Base-by-base conservation (phyloP, 2,113 vertebrate genomes). In the Uria lomvia region DNA sequence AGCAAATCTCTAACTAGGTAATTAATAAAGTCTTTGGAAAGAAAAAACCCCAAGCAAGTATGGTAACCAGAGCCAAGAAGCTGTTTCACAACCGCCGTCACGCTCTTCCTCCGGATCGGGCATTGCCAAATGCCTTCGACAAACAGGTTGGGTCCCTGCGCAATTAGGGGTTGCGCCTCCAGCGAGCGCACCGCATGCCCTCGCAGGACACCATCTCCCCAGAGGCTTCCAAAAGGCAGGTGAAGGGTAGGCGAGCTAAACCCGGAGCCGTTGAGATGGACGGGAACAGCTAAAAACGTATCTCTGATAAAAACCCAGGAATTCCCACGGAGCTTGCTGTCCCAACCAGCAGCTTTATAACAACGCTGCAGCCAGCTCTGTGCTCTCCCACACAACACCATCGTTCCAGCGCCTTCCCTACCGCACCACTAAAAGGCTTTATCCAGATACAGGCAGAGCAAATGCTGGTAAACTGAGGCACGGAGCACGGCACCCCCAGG, bases 1-100 rank as follows among this genome's bases (percentile, higher is more conserved):
- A 76, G 87, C 66, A 80, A 81, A 88, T 56, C 95, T 59, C 78
- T 52, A 83, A 70, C 71, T 16, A 86, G 86, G 86, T 86, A 90
- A 97, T 86, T 91, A 96, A 71, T 27, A 81, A 93, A 93, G 84
- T 8, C 91, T 95, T 97, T 62, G 68, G 90, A 76, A 97, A 76
- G 71, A 71, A 32, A 74, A 36, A 34, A 89, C 11, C 78, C 60
- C 47, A 43, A 88, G 90, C 68, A 19, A 63, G 76, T 36, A 8
- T 9, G 38, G 63, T 40, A 49, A 52, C 30, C 18, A 7, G 83
- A 95, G 91, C 77, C 84, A 88, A 82, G 85, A 11, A 67, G 90
- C 73, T 73, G 66, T 74, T 96, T 83, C 79, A 71, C 94, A 95
- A 88, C 82, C 42, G 53, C 43, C 71, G 11, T 21, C 24, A 8